Evolutionary conservation across 2,797 vertebrate genomes (phyloP).

Genomic region (Lateolabrax maculatus): DNA sequence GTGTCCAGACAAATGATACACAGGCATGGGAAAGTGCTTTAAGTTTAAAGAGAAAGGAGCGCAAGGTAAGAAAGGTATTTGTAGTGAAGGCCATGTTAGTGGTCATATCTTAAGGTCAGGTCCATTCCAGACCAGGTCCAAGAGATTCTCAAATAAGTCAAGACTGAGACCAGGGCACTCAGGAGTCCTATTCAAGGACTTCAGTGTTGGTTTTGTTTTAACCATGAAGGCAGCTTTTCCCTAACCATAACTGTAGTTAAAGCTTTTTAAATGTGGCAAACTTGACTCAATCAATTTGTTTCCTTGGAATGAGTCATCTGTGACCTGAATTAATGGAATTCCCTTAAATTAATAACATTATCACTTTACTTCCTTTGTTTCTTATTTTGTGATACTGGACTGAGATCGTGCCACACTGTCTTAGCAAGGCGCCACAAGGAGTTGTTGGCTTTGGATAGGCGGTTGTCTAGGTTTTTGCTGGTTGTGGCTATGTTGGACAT

Average conservation of each 20-base stretch:
- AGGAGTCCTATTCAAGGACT: not conserved
- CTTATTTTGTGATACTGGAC: not conserved
- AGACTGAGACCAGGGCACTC: not conserved
- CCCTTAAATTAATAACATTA: not conserved
- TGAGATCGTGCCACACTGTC: too few relatives aligned
- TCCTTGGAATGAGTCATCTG: not conserved
- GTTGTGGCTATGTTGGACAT: too few relatives aligned
- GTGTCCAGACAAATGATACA: constrained; percentile 2
- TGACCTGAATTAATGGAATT: not conserved
- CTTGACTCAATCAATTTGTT: not conserved
- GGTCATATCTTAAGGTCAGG: not conserved
- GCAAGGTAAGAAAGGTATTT: not conserved
- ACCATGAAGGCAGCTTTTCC: not conserved
- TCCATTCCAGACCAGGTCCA: not conserved
- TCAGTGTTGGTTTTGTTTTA: not conserved
- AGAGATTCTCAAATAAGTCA: not conserved
- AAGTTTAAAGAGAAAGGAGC: not conserved
- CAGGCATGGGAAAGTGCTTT: constrained; percentile 7
- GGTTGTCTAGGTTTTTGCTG: too few relatives aligned
- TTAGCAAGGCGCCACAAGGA: too few relatives aligned
- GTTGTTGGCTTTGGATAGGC: too few relatives aligned
- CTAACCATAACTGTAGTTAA: not conserved
- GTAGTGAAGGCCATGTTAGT: too few relatives aligned
- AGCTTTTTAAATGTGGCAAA: not conserved
- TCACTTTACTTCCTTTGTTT: not conserved